Evolutionary conservation across 2,797 vertebrate species (phyloP).

Genomic region (Pteropus rufus): DNA sequence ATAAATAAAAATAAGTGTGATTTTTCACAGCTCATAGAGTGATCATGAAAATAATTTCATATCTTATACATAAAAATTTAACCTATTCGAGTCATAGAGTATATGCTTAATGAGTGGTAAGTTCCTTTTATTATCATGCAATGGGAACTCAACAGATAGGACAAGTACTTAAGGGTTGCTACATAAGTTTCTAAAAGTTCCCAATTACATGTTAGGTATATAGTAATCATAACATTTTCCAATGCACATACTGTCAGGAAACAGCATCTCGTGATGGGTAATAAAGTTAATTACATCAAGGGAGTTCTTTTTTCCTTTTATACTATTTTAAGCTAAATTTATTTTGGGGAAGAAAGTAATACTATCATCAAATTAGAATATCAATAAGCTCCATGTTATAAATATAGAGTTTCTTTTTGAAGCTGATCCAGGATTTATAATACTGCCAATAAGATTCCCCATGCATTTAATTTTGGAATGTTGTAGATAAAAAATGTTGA

Average conservation of each 20-base stretch:
- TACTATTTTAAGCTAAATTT: slow-evolving; percentile 32
- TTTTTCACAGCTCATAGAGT: background rate
- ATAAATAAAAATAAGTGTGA: background rate
- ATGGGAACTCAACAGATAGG: slow-evolving; percentile 3
- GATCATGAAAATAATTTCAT: background rate
- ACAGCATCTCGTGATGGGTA: background rate
- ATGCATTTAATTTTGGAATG: slow-evolving; percentile 8
- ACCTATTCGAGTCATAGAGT: background rate
- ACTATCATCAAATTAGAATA: slow-evolving; percentile 57
- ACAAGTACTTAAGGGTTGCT: background rate
- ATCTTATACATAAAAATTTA: background rate
- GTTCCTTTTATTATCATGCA: slow-evolving; percentile 1
- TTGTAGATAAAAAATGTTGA: background rate
- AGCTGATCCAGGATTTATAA: slow-evolving; percentile 21
- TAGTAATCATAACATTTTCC: slow-evolving; percentile 50
- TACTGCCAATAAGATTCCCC: background rate
- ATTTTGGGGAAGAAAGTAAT: slow-evolving; percentile 58
- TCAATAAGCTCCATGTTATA: slow-evolving; percentile 35
- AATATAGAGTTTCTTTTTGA: slow-evolving; percentile 46
- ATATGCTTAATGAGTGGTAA: background rate
- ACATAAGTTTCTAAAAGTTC: background rate
- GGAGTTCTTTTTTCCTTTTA: slow-evolving; percentile 15
- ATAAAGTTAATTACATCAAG: slow-evolving; percentile 42
- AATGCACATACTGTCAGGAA: background rate
- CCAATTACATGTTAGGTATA: slow-evolving; percentile 28